phyloP scores from a whole-genome alignment of 2,888 invertebrate species.

The Lasius fuliginosus region DNA sequence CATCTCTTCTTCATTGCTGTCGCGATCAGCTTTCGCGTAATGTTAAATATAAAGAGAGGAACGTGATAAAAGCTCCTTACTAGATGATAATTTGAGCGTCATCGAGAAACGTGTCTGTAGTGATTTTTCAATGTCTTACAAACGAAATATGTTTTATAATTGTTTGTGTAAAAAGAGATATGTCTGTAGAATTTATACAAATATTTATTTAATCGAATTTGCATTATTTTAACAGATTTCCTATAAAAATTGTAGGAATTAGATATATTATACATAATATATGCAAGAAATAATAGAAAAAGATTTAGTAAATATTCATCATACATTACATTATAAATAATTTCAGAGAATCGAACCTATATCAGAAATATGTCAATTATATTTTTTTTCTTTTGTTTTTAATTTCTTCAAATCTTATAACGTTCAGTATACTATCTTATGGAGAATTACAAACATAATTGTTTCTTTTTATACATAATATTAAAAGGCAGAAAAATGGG shows the following conservation, averaged over 20 bases:
- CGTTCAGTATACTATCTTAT: not conserved
- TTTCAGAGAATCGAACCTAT: not conserved
- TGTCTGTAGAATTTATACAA: not conserved
- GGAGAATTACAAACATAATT: not conserved
- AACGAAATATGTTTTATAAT: not conserved
- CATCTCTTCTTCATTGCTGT: slow-evolving; percentile 17
- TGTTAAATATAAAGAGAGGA: slow-evolving; percentile 6
- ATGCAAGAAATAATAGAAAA: not conserved
- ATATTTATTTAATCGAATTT: not conserved
- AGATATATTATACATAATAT: not conserved
- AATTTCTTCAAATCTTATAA: not conserved
- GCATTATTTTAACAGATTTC: not conserved
- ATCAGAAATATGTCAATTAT: not conserved
- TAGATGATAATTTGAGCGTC: not conserved
- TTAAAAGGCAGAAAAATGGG: not conserved
- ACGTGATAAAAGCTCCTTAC: slow-evolving; percentile 26
- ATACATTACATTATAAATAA: not conserved
- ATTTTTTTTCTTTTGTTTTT: not conserved
- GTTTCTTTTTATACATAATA: not conserved
- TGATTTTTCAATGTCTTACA: not conserved
- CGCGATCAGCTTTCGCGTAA: slow-evolving; percentile 15
- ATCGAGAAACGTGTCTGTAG: not conserved
- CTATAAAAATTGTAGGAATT: not conserved
- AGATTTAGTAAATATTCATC: not conserved
- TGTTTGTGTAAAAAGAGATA: not conserved